Evolutionary conservation across 2,113 vertebrate species (phyloP).

Genomic region (Alexandromys fortis): DNA sequence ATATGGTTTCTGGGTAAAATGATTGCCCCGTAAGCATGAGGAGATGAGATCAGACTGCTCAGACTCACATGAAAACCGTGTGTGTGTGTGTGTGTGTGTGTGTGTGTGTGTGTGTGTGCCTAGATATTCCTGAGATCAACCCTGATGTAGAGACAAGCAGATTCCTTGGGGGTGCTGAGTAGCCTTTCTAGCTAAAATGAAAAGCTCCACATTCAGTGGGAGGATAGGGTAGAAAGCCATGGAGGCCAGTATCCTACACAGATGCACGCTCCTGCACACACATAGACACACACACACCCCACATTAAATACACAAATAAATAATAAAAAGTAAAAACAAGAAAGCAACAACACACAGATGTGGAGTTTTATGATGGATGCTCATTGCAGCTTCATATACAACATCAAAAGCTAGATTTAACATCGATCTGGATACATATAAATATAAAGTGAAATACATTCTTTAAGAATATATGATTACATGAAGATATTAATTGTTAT

Average conservation of each 20-base stretch:
- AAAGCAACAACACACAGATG: background rate
- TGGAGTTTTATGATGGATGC: background rate
- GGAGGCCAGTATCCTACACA: no score
- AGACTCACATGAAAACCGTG: background rate
- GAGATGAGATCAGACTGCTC: background rate
- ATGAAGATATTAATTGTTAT: constrained; percentile 13
- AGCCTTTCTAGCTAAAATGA: no score
- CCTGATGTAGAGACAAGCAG: background rate
- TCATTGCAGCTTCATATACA: background rate
- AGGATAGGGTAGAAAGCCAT: background rate
- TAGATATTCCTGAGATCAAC: background rate
- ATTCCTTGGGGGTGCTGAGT: background rate
- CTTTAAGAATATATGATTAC: background rate
- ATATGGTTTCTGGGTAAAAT: background rate
- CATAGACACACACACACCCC: background rate
- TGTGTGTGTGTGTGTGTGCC: background rate
- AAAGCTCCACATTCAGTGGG: no score
- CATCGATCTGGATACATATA: background rate
- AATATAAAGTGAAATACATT: background rate
- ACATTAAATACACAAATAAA: background rate
- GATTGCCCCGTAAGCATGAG: no score
- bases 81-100: background rate
- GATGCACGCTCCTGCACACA: background rate
- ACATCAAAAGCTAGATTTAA: background rate
- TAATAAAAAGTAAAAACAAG: background rate